A percentile compares a stretch with the other conserved stretches of the same genome.
phyloP scores from a whole-genome alignment of 2,888 invertebrate genomes.

The Mythimna loreyi region DNA sequence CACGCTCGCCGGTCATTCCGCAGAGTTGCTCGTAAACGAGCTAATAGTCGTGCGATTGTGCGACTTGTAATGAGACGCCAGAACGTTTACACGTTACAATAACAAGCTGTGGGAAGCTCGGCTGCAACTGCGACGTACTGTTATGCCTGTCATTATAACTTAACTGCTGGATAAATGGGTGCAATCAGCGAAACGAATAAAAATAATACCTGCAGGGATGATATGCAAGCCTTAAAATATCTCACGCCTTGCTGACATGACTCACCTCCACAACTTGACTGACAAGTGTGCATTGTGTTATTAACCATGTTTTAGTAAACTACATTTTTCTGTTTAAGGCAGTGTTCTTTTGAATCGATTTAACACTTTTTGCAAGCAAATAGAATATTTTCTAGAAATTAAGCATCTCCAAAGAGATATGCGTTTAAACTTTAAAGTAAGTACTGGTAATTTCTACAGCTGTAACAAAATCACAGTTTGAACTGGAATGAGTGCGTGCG shows the following conservation, averaged over 20 bases:
- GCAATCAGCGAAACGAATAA: conserved; percentile 28
- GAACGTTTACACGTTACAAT: conserved; percentile 31
- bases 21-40: conserved; percentile 29
- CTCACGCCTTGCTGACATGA: not conserved
- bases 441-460: conserved; percentile 16
- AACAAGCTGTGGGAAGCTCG: conserved; percentile 29
- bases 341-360: not conserved
- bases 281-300: not conserved
- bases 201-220: conserved; percentile 1
- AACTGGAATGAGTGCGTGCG: conserved; percentile 22
- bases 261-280: not conserved
- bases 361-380: not conserved
- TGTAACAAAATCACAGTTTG: conserved; percentile 25
- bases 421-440: conserved; percentile 13
- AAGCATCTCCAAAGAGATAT: not conserved
- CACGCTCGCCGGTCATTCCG: conserved; percentile 10
- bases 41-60: conserved; percentile 36
- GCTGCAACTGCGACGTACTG: conserved; percentile 6
- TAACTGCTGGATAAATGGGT: conserved; percentile 14
- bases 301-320: too few relatives aligned
- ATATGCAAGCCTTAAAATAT: conserved; percentile 12
- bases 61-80: conserved; percentile 33
- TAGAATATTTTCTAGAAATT: not conserved
- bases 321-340: not conserved
- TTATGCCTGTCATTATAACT: conserved; percentile 29